Base-by-base conservation (phyloP, 2,888 invertebrate species). In the Congeria kusceri region DNA sequence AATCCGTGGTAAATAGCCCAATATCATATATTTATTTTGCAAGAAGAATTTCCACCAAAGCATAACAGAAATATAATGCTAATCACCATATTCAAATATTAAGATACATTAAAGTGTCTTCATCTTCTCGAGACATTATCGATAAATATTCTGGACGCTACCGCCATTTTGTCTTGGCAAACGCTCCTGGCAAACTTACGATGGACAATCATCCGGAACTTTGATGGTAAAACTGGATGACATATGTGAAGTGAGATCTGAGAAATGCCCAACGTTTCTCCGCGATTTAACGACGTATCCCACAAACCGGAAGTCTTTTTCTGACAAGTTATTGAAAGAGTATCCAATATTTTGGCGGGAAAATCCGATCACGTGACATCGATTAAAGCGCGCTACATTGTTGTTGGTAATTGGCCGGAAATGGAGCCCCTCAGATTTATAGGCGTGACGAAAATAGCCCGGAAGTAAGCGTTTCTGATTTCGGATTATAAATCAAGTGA, bases 341-440 rank as follows among this genome's bases (percentile, higher is more conserved):
- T 77, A 83, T 83, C 77, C 77, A 75, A 77, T 76, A 68, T 80
- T 80, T 75, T 80, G 76, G 65, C 70, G 76, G 76, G 76, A 76
- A 72, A 73, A 73, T 72, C 65, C 13, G 39, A 59, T 77, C 83
- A 80, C 77, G 83, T 80, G 80, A 77, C 70, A 57, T 63, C 80
- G 77, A 83, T 80, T 80, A 80, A 80, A 80, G 73, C 75, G 79
- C 80, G 65, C 46, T 71, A 77, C 80, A 83, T 83, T 83, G 77
- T 80, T 80, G 77, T 77, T 74, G 74, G 83, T 83, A 83, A 83
- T 83, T 83, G 83, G 75, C 83, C 83, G 83, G 83, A 83, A 83
- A 79, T 77, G 83, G 74, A 72, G 72, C 75, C 80, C 71, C 75
- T 80, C 77, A 77, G 83, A 80, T 83, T 83, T 80, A 80, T 83